Evolutionary conservation across 2,888 invertebrate genomes (phyloP), one percentile per base, ranked within the genome.

Genomic region (Leptopterna dolabrata): DNA sequence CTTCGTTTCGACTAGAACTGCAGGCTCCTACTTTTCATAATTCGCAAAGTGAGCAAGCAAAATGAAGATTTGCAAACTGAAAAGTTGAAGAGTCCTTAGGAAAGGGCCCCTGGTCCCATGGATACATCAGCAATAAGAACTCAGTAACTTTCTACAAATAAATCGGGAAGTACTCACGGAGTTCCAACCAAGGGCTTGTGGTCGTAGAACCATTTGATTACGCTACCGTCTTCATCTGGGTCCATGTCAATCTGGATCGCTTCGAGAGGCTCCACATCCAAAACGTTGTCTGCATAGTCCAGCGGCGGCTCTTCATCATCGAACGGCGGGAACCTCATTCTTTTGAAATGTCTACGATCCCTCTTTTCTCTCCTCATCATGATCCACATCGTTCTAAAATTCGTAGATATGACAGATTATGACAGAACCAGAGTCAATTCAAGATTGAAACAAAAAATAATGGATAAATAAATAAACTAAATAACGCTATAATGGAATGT

Each of bases 361-460:
- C 99, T 94, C 92, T 99, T 99, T 91, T 99, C 99, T 90, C 99
- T 94, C 90, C 99, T 94, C 99, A 99, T 99, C 99, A 99, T 99
- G 90, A 99, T 99, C 99, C 99, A 99, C 99, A 99, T 99, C 0
- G 99, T 98, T 71, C 96, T 96, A 89, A 27, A 90, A 88, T 16
- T 87, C 36, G n/a, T n/a, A 76, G 11, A 82, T 36, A n/a, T n/a
- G n/a, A n/a, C n/a, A n/a, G n/a, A n/a, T n/a, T n/a, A n/a, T n/a
- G n/a, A n/a, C n/a, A n/a, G n/a, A n/a, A n/a, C n/a, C n/a, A n/a
- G n/a, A n/a, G n/a, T n/a, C n/a, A n/a, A n/a, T n/a, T n/a, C n/a
- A n/a, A n/a, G n/a, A n/a, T n/a, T n/a, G n/a, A n/a, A n/a, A n/a
- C n/a, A n/a, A n/a, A n/a, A n/a, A n/a, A n/a, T n/a, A n/a, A n/a